Conservation (phyloP, 2,113 vertebrate genomes). For the Bos indicus region DNA sequence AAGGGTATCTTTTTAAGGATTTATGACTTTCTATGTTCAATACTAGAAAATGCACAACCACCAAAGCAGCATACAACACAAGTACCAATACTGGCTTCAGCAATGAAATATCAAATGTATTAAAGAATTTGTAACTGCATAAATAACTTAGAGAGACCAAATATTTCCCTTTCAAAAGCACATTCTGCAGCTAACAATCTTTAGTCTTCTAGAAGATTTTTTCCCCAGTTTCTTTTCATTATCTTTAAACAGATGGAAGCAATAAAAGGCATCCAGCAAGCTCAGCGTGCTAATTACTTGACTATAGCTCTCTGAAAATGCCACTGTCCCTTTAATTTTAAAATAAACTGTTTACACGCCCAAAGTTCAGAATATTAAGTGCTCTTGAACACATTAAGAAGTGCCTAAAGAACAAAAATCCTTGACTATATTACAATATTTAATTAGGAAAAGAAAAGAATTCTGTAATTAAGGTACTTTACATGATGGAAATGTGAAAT, state of each 20-base stretch:
- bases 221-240: constrained; percentile 36
- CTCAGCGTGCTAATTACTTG: background rate
- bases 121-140: background rate
- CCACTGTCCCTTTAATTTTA: constrained; percentile 57
- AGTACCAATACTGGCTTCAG: background rate
- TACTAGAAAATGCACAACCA: background rate
- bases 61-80: background rate
- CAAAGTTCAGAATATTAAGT: constrained; percentile 54
- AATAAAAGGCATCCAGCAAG: constrained; percentile 33
- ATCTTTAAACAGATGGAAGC: constrained; percentile 56
- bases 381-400: constrained; percentile 46
- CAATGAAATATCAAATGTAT: background rate
- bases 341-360: constrained; percentile 39
- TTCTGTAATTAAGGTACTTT: constrained; percentile 62
- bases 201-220: background rate
- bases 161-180: background rate
- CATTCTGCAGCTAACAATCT: constrained; percentile 2
- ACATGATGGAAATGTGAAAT: constrained; percentile 52
- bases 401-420: constrained; percentile 53
- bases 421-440: constrained; percentile 51
- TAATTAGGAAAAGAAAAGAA: constrained; percentile 65
- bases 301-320: constrained; percentile 37
- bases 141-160: background rate
- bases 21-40: background rate
- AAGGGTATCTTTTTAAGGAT: background rate